These are phyloP conservation scores for Cairina moschata DNA, from an alignment of 2,113 vertebrate species.

Conservation along the genomic window DNA sequence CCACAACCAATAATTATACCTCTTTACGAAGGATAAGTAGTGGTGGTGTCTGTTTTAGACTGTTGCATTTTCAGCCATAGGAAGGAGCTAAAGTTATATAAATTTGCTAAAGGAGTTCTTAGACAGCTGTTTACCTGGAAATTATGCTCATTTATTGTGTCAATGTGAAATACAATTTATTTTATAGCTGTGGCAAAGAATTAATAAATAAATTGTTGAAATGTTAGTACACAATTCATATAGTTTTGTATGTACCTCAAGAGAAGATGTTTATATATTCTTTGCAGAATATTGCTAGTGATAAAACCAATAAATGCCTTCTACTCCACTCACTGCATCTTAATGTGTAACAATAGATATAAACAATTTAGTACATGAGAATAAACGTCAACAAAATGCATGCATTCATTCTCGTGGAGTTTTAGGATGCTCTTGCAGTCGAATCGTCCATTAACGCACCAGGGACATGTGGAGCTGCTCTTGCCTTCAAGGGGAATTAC, in stretches of 20 bases:
- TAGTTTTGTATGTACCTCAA: not conserved
- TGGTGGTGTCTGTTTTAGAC: not conserved
- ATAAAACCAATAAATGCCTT: not conserved
- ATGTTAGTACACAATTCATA: not conserved
- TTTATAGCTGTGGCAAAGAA: not conserved
- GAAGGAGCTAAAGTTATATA: constrained; percentile 66
- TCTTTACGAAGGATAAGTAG: not conserved
- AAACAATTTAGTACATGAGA: not conserved
- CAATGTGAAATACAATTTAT: not conserved
- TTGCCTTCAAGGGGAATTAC: not conserved
- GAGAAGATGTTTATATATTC: not conserved
- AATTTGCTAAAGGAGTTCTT: constrained; percentile 19
- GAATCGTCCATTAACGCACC: not conserved
- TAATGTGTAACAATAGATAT: not conserved
- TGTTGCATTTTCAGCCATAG: constrained; percentile 58
- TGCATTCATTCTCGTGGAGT: not conserved
- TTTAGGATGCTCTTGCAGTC: fast-evolving
- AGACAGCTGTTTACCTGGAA: not conserved
- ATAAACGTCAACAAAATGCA: not conserved
- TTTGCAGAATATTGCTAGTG: not conserved
- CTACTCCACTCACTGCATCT: not conserved
- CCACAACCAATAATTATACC: constrained; percentile 7
- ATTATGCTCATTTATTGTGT: not conserved
- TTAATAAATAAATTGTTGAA: not conserved
- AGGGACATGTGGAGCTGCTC: not conserved